These are phyloP conservation scores for Mirza zaza DNA, from an alignment of 2,113 vertebrate genomes.

Conservation along the genomic window DNA sequence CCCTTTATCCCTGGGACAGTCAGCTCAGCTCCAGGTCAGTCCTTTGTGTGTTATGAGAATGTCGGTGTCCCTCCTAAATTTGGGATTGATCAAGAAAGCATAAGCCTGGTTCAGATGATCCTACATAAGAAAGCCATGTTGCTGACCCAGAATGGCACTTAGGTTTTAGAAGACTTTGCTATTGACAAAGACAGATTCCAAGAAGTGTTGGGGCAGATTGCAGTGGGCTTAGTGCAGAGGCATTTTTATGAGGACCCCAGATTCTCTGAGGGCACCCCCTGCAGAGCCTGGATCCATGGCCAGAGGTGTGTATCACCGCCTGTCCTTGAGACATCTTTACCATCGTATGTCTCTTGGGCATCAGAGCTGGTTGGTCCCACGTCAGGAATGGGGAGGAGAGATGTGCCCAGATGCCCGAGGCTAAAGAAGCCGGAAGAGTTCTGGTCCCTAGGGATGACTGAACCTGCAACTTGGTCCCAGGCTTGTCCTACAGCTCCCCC, in stretches of 20 bases:
- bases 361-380: not conserved
- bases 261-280: not conserved
- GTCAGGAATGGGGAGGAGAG: not conserved
- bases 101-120: not conserved
- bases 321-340: not conserved
- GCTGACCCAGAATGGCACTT: not conserved
- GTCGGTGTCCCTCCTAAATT: not conserved
- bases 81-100: constrained; percentile 13
- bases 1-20: not conserved
- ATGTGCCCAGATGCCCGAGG: not conserved
- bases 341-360: not conserved
- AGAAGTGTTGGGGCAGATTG: not conserved
- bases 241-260: not conserved
- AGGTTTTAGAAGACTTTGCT: not conserved
- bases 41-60: not conserved
- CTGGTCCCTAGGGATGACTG: not conserved
- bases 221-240: not conserved
- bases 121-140: not conserved
- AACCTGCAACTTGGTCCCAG: not conserved
- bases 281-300: not conserved
- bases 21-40: not conserved
- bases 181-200: not conserved
- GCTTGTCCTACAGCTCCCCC: constrained; percentile 65
- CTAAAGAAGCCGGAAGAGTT: not conserved
- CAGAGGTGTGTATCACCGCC: not conserved